These are phyloP conservation scores for Gobio gobio DNA, from an alignment of 2,113 vertebrate species.

Conservation along the genomic window DNA sequence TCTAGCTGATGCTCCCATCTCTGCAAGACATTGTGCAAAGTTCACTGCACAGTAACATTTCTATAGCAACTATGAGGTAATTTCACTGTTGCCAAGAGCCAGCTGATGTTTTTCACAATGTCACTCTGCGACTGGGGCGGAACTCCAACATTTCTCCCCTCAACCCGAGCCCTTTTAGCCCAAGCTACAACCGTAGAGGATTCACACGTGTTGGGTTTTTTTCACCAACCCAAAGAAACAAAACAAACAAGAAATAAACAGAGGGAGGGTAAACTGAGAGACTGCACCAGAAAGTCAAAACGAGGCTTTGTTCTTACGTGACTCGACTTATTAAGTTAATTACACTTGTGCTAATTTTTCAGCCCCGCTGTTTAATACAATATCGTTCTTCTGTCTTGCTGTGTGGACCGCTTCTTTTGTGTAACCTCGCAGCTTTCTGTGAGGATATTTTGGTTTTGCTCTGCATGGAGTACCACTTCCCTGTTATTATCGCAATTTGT, in stretches of 20 bases:
- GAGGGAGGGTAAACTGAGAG: constrained; percentile 6
- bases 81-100: constrained; percentile 72
- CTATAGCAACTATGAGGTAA: constrained; percentile 73
- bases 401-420: constrained; percentile 21
- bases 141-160: constrained; percentile 31
- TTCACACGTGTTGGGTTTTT: constrained; percentile 26
- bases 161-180: constrained; percentile 45
- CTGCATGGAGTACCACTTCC: constrained; percentile 6
- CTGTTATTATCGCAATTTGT: constrained; percentile 31
- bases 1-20: constrained; percentile 62
- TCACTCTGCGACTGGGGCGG: constrained; percentile 43
- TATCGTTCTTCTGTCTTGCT: constrained; percentile 17
- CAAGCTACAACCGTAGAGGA: constrained; percentile 45
- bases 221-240: constrained; percentile 13
- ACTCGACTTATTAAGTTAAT: constrained; percentile 31
- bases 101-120: constrained; percentile 63
- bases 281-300: constrained; percentile 7
- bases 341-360: constrained; percentile 47
- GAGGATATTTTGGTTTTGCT: constrained; percentile 35
- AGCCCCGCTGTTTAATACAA: constrained; percentile 17
- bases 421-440: constrained; percentile 14
- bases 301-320: constrained; percentile 18
- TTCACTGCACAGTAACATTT: constrained; percentile 70
- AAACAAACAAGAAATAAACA: constrained; percentile 16
- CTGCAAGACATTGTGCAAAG: constrained; percentile 61